Evolutionary conservation across 2,888 invertebrate genomes (phyloP).

Genomic region (Amiota minor): DNA sequence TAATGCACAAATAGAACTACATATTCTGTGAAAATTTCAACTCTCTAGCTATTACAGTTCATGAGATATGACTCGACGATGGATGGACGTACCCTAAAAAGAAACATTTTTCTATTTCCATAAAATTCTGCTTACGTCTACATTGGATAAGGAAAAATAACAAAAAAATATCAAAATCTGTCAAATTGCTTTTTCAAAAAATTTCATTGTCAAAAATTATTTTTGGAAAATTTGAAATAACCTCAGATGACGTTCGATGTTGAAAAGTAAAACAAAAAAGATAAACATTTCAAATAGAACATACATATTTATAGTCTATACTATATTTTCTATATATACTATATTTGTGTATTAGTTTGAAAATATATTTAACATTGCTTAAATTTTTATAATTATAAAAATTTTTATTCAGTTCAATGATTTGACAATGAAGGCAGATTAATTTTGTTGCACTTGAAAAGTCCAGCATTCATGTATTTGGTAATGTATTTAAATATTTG

Average conservation of each 20-base stretch:
- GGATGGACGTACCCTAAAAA: no score
- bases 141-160: no score
- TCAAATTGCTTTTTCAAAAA: constrained; percentile 21
- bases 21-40: no score
- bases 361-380: neutral
- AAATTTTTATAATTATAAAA: neutral
- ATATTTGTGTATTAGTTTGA: neutral
- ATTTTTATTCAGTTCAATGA: neutral
- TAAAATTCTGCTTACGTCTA: no score
- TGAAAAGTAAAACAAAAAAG: no score
- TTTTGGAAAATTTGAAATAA: constrained; percentile 48
- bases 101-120: no score
- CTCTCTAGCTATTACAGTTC: no score
- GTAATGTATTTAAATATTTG: neutral
- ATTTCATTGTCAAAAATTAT: constrained; percentile 57
- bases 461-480: neutral
- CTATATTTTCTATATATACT: neutral
- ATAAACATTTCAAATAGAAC: neutral
- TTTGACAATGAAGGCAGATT: neutral
- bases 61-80: no score
- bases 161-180: neutral
- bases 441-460: constrained; percentile 5
- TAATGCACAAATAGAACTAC: no score
- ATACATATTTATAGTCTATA: neutral
- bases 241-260: constrained; percentile 3